Base-by-base conservation (phyloP, 1,140 invertebrate genomes). In the Drosophila lacertosa region DNA sequence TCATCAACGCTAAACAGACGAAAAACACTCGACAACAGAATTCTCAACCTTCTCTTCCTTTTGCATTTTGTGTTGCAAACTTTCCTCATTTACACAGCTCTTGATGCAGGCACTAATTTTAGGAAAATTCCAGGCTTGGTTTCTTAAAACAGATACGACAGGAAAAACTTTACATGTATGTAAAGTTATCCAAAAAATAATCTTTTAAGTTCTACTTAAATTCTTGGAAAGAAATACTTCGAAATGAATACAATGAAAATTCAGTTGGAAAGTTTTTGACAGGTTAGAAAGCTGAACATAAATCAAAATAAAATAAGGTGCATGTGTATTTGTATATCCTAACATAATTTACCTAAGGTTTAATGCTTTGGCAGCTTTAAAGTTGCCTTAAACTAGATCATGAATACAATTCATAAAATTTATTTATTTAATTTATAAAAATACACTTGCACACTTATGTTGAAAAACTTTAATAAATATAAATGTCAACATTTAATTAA, bases 71-170 rank as follows among this genome's bases (percentile, higher is more conserved):
- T 13, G 7, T 16, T 6, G 15, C 33, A 55, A 69, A 69, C 66
- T 69, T 69, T 69, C 42, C 59, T 69, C 59, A 64, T 69, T 69
- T 69, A 33, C 66, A 69, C 55, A 54, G 48, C 63, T 62, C 16
- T 20, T 10, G 57, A 22, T 54, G 22, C 39, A 32, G 63, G 40
- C 44, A 59, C 62, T 55, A 45, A 26, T 22, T 29, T 35, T n/a
- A 13, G 37, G 3, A n/a, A 57, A 32, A 16, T 32, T 6, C 1
- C 4, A 39, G 1, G 3, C 9, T 48, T 44, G 45, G 18, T 44
- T 35, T 45, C 20, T 44, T 13, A 13, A 24, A 26, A 24, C 44
- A 33, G 4, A 15, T 1, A 18, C 15, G 4, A n/a, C 1, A 35
- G 5, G 33, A 3, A 16, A 9, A 13, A 13, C 2, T 16, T 7